Percentiles rank a stretch among this genome's conserved stretches.
Conservation (phyloP, 35 echinoderm and acorn worm genomes). For the Ptychodera flava region DNA sequence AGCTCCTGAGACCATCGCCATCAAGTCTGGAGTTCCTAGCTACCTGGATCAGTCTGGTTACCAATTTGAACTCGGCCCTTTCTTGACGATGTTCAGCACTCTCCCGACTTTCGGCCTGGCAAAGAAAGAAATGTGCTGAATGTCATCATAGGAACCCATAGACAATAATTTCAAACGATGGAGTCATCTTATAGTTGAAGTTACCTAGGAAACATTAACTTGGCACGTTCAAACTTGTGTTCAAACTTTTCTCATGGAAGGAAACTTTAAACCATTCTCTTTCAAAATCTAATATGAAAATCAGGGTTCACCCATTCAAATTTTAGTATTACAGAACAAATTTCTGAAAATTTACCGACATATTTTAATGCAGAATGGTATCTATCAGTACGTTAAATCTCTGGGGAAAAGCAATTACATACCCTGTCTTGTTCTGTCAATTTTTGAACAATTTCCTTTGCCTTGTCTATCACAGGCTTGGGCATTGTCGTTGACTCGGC, state of each 20-base stretch:
- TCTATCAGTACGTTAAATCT: too few relatives aligned
- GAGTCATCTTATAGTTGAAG: neutral
- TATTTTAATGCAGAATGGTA: too few relatives aligned
- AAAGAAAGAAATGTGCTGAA: neutral
- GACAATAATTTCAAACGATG: neutral
- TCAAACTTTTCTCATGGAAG: neutral
- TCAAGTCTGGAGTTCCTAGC: constrained; percentile 67
- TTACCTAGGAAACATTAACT: neutral
- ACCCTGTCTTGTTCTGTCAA: constrained; percentile 37
- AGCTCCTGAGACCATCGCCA: constrained; percentile 54
- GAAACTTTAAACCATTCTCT: neutral
- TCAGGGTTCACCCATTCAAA: too few relatives aligned
- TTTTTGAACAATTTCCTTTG: constrained; percentile 57
- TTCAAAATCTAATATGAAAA: too few relatives aligned
- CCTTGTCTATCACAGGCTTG: constrained; percentile 50
- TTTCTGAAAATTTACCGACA: too few relatives aligned
- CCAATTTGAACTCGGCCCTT: constrained; percentile 57
- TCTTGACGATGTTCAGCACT: constrained; percentile 22
- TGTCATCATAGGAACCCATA: neutral
- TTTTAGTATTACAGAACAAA: too few relatives aligned
- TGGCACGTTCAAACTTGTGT: neutral
- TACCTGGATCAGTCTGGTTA: constrained; percentile 73
- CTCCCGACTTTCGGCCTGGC: constrained; percentile 37
- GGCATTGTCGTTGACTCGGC: constrained; percentile 83
- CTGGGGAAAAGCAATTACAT: too few relatives aligned